Base-by-base conservation (phyloP, 2,797 vertebrate genomes). In the Hafferia zeledoni region DNA sequence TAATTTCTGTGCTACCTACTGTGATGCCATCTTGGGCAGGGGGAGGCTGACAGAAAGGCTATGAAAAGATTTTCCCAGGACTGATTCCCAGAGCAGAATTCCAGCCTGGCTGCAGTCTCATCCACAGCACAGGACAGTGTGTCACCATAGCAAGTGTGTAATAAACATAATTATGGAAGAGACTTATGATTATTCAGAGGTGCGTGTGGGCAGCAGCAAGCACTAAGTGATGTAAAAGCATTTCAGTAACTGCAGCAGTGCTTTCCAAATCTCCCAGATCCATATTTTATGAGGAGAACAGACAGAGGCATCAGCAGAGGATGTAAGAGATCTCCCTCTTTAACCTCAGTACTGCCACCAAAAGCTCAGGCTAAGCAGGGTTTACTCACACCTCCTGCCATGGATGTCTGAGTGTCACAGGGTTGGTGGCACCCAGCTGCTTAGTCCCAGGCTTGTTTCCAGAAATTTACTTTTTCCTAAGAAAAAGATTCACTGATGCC, bases 381-480 rank as follows among this genome's bases (percentile, higher is more conserved):
- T 37, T 71, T 82, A 17, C 67, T 47, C 55, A 4, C 69, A 30
- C 46, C 67, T 79, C 33, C 55, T 31, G 47, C 74, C 72, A 13
- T 0, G 0, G 13, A 4, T 0, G 30, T 5, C 69, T 6, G 35
- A 49, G 41, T 7, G 5, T 57, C 88, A 57, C 69, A 13, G 33
- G n/a, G 24, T 17, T 19, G 39, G 30, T 25, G 64, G 27, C 65
- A 41, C 49, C 30, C 60, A 57, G 82, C 63, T 44, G 5, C 16
- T 74, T 23, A 16, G 28, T 57, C 76, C 9, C 56, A 39, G 37
- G 6, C 50, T 74, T 53, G 7, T 3, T 64, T n/a, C 57, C 78
- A 79, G 44, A 64, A 46, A 41, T 46, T 11, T 10, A 3, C 24
- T 52, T 75, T 28, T 35, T 35, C 31, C 67, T 7, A 17, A 68